Conservation (phyloP, 2,113 vertebrate genomes). For the Mus spicilegus region DNA sequence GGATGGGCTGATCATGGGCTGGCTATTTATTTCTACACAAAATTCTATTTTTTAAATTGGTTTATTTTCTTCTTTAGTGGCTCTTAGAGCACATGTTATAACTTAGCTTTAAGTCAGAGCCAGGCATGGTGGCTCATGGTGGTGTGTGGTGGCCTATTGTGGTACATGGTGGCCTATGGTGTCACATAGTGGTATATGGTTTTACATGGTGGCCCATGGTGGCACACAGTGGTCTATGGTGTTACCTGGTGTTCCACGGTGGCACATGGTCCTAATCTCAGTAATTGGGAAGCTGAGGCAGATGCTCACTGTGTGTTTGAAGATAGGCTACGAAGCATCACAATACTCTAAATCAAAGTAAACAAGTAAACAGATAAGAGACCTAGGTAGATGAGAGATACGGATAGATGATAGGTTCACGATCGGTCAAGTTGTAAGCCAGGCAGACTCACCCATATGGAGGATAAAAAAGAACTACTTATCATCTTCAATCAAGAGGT, state of each 20-base stretch:
- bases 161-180: too few relatives aligned
- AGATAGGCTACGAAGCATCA: not conserved
- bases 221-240: too few relatives aligned
- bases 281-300: not conserved
- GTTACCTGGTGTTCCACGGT: too few relatives aligned
- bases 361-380: not conserved
- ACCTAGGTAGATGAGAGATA: not conserved
- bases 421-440: not conserved
- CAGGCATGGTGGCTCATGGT: not conserved
- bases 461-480: not conserved
- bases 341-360: not conserved
- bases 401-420: not conserved
- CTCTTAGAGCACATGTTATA: not conserved
- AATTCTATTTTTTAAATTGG: not conserved
- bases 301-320: not conserved
- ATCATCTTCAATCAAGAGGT: not conserved
- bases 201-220: too few relatives aligned
- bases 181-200: too few relatives aligned
- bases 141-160: too few relatives aligned
- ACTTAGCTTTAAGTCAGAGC: not conserved
- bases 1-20: not conserved
- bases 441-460: not conserved
- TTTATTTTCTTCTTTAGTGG: conserved; percentile 31
- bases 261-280: not conserved
- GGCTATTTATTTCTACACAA: conserved; percentile 14